Percentiles rank a stretch among this genome's conserved stretches.
Conservation (phyloP, 2,113 vertebrate genomes). For the Melanerpes aurifrons region DNA sequence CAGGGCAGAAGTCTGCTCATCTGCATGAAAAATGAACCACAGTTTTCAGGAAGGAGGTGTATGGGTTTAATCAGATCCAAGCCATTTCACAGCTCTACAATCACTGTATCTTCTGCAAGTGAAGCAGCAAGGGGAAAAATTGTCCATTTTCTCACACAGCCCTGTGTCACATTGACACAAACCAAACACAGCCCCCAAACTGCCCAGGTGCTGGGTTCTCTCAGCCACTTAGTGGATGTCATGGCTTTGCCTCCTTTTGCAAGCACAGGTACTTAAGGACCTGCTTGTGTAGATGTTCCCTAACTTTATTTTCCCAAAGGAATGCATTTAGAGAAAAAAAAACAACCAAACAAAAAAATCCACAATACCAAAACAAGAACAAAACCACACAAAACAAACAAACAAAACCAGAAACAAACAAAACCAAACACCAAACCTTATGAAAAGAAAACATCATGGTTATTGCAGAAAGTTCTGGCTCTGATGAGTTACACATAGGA, state of each 20-base stretch:
- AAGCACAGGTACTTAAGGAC: background rate
- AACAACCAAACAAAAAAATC: too few relatives aligned
- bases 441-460: background rate
- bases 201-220: background rate
- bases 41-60: background rate
- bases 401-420: background rate
- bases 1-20: background rate
- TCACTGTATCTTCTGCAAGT: background rate
- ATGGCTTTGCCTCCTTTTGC: background rate
- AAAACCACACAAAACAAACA: background rate
- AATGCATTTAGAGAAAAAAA: background rate
- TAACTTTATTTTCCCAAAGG: background rate
- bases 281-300: background rate
- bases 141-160: background rate
- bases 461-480: background rate
- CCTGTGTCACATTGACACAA: background rate
- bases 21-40: background rate
- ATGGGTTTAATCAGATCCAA: background rate
- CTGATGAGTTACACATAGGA: rapidly evolving
- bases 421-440: background rate
- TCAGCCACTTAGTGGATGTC: background rate
- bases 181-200: background rate
- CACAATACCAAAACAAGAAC: too few relatives aligned
- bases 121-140: background rate
- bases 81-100: rapidly evolving